Percentiles rank a stretch among this genome's conserved stretches.
These are phyloP conservation scores for Crotalus tigris DNA, from an alignment of 2,113 vertebrate species.

Conservation along the genomic window DNA sequence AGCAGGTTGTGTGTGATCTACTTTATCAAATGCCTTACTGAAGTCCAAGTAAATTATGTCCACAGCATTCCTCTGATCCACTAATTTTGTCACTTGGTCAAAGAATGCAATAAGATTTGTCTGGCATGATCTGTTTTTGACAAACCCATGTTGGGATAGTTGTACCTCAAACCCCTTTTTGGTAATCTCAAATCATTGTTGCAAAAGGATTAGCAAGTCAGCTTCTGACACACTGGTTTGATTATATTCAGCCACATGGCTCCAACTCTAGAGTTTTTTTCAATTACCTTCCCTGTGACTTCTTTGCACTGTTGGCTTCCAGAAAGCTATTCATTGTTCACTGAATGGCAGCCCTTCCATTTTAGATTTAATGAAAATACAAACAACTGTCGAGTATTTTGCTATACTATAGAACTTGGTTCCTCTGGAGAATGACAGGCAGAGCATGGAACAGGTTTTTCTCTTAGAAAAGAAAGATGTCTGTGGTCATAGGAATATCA, in stretches of 20 bases:
- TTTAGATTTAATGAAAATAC: not conserved
- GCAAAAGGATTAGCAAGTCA: not conserved
- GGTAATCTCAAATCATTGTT: not conserved
- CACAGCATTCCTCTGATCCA: too few relatives aligned
- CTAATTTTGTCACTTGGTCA: too few relatives aligned
- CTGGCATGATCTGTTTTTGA: too few relatives aligned
- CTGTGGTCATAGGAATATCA: not conserved
- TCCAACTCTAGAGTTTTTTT: not conserved
- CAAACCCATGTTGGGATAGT: too few relatives aligned
- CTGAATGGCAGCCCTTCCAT: not conserved
- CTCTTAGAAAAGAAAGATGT: not conserved
- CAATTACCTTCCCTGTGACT: not conserved
- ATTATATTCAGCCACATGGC: not conserved
- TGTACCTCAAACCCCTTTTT: not conserved
- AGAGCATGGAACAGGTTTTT: not conserved
- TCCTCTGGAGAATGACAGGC: not conserved
- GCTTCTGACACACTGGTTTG: not conserved
- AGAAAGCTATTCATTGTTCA: not conserved
- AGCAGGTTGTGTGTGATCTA: too few relatives aligned
- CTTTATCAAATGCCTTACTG: too few relatives aligned
- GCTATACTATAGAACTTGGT: not conserved
- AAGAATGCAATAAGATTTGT: too few relatives aligned
- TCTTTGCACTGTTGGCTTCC: not conserved
- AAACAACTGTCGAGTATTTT: not conserved
- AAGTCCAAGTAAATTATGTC: too few relatives aligned